Percentiles rank a stretch among this genome's conserved stretches.
Conservation (phyloP, 2,113 vertebrate species). For the Laticauda laticaudata region DNA sequence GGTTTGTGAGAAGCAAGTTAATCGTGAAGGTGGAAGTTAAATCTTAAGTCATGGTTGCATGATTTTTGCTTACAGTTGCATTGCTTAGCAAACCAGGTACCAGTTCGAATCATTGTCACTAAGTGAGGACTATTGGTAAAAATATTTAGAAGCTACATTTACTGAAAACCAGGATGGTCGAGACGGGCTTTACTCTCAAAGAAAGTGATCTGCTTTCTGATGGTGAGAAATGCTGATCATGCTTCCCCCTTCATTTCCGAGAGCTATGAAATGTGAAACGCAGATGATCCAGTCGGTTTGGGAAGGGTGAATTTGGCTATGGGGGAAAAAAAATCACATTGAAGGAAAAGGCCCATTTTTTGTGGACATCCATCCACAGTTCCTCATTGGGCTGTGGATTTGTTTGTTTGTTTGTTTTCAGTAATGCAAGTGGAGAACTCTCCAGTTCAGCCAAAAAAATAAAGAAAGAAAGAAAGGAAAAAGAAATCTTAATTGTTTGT, state of each 20-base stretch:
- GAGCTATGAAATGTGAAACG: not conserved
- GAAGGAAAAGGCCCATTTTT: not conserved
- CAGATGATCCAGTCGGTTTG: not conserved
- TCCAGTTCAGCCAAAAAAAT: not conserved
- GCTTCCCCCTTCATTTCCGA: not conserved
- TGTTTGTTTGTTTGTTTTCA: not conserved
- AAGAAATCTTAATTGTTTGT: slow-evolving; percentile 20
- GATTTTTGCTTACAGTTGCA: not conserved
- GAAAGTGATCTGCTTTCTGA: not conserved
- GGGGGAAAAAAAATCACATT: not conserved
- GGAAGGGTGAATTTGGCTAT: not conserved
- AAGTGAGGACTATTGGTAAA: not conserved
- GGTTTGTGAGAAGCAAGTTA: not conserved
- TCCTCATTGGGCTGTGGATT: not conserved
- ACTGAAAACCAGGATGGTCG: not conserved
- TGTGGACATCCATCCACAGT: not conserved
- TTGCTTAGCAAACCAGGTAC: not conserved
- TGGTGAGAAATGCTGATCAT: not conserved
- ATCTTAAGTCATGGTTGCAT: not conserved
- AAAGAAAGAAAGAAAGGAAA: not conserved
- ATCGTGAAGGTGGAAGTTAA: not conserved
- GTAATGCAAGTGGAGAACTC: not conserved
- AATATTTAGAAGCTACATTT: not conserved
- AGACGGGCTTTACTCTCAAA: not conserved
- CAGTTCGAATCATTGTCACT: not conserved